Evolutionary conservation across 2,888 invertebrate species (phyloP).

Genomic region (Cryptocheilus praepositus): DNA sequence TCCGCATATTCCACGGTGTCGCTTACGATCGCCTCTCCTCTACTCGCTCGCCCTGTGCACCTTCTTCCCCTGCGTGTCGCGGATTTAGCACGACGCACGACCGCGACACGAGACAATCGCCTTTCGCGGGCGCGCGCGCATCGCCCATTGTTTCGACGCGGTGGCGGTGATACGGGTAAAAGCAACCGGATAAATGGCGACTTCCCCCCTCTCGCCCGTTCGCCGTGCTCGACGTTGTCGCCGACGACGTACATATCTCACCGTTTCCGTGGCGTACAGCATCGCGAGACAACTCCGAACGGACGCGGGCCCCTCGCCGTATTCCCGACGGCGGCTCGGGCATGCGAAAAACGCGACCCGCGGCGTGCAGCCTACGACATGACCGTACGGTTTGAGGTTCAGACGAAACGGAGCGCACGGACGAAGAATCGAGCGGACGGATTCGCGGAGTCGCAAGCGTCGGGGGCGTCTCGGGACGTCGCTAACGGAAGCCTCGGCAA

Average conservation of each 20-base stretch:
- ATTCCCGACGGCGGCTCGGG: background rate
- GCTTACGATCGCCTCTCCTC: background rate
- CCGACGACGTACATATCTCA: constrained; percentile 29
- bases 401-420: background rate
- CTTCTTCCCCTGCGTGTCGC: too few species aligned
- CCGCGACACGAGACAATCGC: constrained; percentile 9
- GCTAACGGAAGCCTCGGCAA: too few species aligned
- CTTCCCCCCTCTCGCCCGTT: constrained; percentile 41
- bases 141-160: constrained; percentile 53
- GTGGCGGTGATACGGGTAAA: constrained; percentile 49
- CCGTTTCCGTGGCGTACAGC: constrained; percentile 37
- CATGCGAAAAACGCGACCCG: background rate
- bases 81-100: constrained; percentile 1
- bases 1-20: too few species aligned
- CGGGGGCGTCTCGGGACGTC: too few species aligned
- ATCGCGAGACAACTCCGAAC: constrained; percentile 8
- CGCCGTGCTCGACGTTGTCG: constrained; percentile 18
- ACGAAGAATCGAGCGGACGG: too few species aligned
- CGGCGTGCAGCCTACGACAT: background rate
- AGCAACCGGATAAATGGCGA: constrained; percentile 63
- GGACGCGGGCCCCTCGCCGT: background rate
- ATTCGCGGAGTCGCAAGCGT: too few species aligned
- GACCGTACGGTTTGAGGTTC: background rate
- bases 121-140: constrained; percentile 40
- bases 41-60: too few species aligned